Conservation (phyloP, 2,113 vertebrate genomes). For the Scatophagus argus region DNA sequence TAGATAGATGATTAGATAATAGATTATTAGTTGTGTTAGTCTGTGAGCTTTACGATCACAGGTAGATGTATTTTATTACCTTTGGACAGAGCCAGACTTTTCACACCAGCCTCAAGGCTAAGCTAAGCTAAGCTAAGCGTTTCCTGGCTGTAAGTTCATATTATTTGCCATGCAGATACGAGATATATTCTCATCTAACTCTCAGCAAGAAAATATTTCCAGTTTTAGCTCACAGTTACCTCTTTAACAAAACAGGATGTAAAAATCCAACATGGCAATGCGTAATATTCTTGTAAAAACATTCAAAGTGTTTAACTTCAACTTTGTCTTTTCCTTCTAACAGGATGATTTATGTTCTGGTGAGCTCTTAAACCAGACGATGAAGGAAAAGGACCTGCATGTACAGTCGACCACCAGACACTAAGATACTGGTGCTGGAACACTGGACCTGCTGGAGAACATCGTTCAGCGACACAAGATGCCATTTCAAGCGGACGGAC, state of each 20-base stretch:
- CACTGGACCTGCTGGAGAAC: constrained; percentile 74
- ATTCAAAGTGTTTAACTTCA: neutral
- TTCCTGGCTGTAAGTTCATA: too few relatives aligned
- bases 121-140: too few relatives aligned
- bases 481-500: constrained; percentile 71
- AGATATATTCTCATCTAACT: neutral
- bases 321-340: neutral
- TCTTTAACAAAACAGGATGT: neutral
- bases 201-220: neutral
- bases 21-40: too few relatives aligned
- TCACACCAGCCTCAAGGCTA: too few relatives aligned
- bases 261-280: too few relatives aligned
- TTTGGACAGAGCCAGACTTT: too few relatives aligned
- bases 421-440: constrained; percentile 71
- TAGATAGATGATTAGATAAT: too few relatives aligned
- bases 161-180: too few relatives aligned
- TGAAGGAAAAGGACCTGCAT: constrained; percentile 52
- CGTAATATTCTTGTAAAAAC: neutral
- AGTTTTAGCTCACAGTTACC: neutral
- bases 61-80: too few relatives aligned
- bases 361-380: constrained; percentile 92
- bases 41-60: too few relatives aligned
- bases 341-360: constrained; percentile 99
- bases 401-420: constrained; percentile 65
- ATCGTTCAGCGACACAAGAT: constrained; percentile 54